Percentiles rank a stretch among this genome's conserved stretches.
phyloP scores from a whole-genome alignment of 2,113 vertebrate genomes.

The Coptodon rendalli region DNA sequence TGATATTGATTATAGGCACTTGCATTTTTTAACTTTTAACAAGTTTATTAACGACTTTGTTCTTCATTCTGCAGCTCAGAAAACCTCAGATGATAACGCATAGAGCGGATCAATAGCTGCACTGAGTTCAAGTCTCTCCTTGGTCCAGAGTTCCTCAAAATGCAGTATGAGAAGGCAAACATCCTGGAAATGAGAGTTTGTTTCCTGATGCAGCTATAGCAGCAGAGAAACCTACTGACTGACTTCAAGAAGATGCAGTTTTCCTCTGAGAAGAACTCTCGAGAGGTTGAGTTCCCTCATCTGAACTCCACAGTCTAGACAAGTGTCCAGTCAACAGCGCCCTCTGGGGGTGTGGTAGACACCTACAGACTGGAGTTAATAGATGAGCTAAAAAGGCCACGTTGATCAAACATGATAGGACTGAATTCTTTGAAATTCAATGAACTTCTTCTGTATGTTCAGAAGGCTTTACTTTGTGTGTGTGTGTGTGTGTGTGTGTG shows the following conservation, averaged over 20 bases:
- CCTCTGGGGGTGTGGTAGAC: conserved; percentile 64
- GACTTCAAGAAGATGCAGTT: conserved; percentile 10
- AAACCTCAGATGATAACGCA: conserved; percentile 50
- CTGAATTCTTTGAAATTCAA: not conserved
- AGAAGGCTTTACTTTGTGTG: not conserved
- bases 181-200: conserved; percentile 51
- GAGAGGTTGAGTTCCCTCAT: not conserved
- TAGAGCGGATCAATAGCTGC: conserved; percentile 62
- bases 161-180: accelerated
- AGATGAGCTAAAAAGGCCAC: not conserved
- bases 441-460: not conserved
- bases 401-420: not conserved
- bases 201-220: conserved; percentile 10
- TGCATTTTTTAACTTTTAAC: not conserved
- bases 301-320: conserved; percentile 33
- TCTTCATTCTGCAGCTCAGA: conserved; percentile 27
- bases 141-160: not conserved
- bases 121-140: conserved; percentile 53
- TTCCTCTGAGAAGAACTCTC: not conserved
- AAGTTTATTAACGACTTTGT: not conserved
- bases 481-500: not conserved
- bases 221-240: conserved; percentile 24
- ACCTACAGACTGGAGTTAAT: not conserved
- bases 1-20: not conserved
- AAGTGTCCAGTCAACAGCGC: conserved; percentile 4